Percentiles rank a stretch among this genome's conserved stretches.
phyloP scores from a whole-genome alignment of 2,113 vertebrate genomes.

The Irena cyanogastra region DNA sequence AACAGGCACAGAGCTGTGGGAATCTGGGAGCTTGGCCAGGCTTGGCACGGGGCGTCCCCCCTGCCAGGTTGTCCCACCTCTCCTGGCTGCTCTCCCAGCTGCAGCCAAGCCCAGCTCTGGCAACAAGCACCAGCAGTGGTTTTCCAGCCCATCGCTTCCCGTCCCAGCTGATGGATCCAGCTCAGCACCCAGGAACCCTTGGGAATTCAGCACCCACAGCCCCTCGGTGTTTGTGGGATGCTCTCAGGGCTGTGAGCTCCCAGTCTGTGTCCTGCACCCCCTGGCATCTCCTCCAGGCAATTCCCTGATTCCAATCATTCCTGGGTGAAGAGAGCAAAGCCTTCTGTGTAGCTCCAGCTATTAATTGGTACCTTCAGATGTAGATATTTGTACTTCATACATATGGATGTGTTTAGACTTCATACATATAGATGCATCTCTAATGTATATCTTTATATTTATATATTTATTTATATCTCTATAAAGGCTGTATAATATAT shows the following conservation, averaged over 20 bases:
- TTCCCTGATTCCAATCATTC: background rate
- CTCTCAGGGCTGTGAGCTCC: accelerated
- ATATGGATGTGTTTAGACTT: background rate
- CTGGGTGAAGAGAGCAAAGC: background rate
- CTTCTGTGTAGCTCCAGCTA: background rate
- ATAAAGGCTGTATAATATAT: background rate
- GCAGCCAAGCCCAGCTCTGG: background rate
- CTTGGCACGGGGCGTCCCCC: background rate
- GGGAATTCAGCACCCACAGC: background rate
- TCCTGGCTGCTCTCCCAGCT: background rate
- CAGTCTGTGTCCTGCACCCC: background rate
- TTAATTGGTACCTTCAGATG: background rate
- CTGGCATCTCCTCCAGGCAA: background rate
- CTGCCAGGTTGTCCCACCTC: background rate
- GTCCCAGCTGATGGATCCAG: background rate
- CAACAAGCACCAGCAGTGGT: accelerated
- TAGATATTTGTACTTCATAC: background rate
- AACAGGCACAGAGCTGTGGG: accelerated
- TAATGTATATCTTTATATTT: background rate
- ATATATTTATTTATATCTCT: background rate
- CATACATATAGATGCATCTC: background rate
- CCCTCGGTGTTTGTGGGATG: background rate
- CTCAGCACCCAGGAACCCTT: background rate
- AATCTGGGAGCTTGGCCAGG: background rate
- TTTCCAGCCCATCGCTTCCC: background rate